Conservation (phyloP, 2,113 vertebrate genomes). For the Edolisoma coerulescens region DNA sequence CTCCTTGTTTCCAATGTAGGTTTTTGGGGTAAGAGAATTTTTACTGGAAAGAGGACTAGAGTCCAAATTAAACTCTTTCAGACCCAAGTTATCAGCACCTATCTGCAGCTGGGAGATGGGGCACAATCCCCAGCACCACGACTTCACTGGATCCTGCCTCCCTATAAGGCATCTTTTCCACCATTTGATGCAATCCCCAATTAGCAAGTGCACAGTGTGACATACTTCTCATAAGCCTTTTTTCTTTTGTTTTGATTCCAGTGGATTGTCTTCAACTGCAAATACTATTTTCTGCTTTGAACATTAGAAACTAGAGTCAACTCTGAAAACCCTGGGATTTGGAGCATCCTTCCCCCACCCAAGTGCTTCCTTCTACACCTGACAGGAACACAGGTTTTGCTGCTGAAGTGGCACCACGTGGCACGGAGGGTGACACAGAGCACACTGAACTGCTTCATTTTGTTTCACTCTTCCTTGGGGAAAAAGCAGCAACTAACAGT, state of each 20-base stretch:
- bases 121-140: not conserved
- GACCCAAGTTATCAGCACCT: not conserved
- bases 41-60: not conserved
- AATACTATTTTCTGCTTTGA: not conserved
- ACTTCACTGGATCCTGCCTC: not conserved
- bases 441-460: not conserved
- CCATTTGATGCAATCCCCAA: not conserved
- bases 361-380: not conserved
- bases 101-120: not conserved
- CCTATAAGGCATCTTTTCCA: fast-evolving
- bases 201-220: not conserved
- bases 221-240: not conserved
- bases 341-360: not conserved
- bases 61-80: not conserved
- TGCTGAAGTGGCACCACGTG: fast-evolving
- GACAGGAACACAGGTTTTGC: not conserved
- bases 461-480: not conserved
- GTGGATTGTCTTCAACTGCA: not conserved
- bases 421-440: not conserved
- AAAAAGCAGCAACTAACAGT: not conserved
- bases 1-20: not conserved
- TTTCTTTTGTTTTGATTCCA: not conserved
- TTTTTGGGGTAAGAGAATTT: not conserved
- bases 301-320: not conserved
- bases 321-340: not conserved